Evolutionary conservation across 2,113 vertebrate genomes (phyloP), one percentile per base, ranked within the genome.

Genomic region (Herpailurus yagouaroundi): DNA sequence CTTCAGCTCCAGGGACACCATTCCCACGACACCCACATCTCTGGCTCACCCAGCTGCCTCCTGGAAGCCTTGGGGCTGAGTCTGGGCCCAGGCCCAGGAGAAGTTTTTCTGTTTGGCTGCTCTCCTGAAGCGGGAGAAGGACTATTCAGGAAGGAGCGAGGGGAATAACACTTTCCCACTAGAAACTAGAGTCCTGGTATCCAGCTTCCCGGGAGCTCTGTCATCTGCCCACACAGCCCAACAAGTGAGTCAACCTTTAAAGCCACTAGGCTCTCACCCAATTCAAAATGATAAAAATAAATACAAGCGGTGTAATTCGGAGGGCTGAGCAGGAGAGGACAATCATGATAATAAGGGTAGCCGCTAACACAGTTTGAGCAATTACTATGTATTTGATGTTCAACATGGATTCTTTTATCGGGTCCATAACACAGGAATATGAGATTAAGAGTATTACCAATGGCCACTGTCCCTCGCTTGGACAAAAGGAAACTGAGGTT

Each of bases 201-300:
- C 45, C 5, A 41, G 74, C 81, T 79, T 92, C 63, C 48, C 45
- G 71, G 57, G 87, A 57, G 69, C 76, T 80, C 74, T 66, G 38
- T 52, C 38, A 38, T 23, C 1, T 0, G 79, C 76, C n/a, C 64
- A 50, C 55, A 85, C 1, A 3, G 36, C 38, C 63, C 45, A 66
- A n/a, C 57, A n/a, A 79, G 45, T 1, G 13, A 92, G 71, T 52
- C 76, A 89, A 79, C 25, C 71, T 92, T 97, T 97, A 85, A 95
- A 93, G 73, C 84, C 23, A 82, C 23, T 8, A 77, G 41, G 92
- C 76, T 55, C 31, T 95, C 89, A 50, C 36, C 68, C 5, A 18
- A 38, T 87, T 93, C 82, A 81, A 96, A 83, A 86, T 25, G 73
- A 89, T 82, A 97, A 94, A 97, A 97, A 97, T 88, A 93, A 97